Base-by-base conservation (phyloP, 2,888 invertebrate genomes). In the Heteromyza rotundicornis region DNA sequence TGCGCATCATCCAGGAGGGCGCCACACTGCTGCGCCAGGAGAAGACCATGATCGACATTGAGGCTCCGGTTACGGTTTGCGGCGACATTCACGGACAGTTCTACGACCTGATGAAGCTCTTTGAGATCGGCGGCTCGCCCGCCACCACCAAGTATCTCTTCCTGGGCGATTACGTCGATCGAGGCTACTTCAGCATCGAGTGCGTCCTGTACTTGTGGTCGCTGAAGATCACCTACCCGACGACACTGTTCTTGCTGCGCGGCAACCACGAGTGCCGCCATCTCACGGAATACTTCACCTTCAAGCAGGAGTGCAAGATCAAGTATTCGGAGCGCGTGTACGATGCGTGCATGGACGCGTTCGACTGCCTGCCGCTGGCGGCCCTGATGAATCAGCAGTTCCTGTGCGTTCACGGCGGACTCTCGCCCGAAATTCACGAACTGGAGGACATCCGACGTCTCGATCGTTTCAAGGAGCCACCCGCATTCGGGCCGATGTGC, bases 311-410 rank as follows among this genome's bases (percentile, higher is more conserved):
- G 90, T 99, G 98, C 92, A 94, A 94, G 89, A 99, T 99, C 85
- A 99, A 99, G 88, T 99, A 99, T 89, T 97, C 98, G 81, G 98
- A 99, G 86, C 91, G 94, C 84, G 97, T 99, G 76, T 99, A 99
- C 86, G 98, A 99, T 86, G 95, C 97, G 77, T 99, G 98, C 87
- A 99, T 99, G 98, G 98, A 98, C 80, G 97, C 98, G 71, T 99
- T 99, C 86, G 98, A 99, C 87, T 98, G 98, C 86, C 89, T 99
- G 85, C 98, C 98, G 74, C 88, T 99, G 79, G 98, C 98, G 82
- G 98, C 98, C 80, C 90, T 99, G 76, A 98, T 99, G 97, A 99
- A 99, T 87, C 97, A 98, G 89, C 98, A 99, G 89, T 99, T 99
- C 88, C 90, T 99, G 82, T 99, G 98, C 88, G 98, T 99, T 81